Evolutionary conservation across 2,888 invertebrate genomes (phyloP).

Genomic region (Synanthedon vespiformis): DNA sequence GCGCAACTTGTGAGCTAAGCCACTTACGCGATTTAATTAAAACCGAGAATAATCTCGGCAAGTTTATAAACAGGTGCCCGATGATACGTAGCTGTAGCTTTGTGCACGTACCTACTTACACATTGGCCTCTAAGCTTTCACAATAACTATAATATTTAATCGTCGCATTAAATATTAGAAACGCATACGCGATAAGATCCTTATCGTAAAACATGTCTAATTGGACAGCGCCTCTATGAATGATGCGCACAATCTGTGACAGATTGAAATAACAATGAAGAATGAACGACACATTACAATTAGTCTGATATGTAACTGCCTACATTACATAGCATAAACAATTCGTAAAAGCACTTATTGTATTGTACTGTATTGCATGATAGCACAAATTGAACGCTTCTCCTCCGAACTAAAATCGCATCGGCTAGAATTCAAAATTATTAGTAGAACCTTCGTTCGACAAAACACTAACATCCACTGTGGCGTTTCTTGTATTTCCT

Average conservation of each 20-base stretch:
- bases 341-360: too few species aligned
- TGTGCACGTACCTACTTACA: neutral
- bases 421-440: too few species aligned
- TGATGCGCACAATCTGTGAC: neutral
- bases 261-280: neutral
- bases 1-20: conserved; percentile 49
- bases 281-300: neutral
- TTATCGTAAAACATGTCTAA: neutral
- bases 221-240: neutral
- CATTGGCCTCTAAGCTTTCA: neutral
- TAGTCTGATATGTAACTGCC: neutral
- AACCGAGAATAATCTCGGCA: conserved; percentile 37
- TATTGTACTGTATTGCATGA: too few species aligned
- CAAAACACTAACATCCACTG: too few species aligned
- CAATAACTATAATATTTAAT: neutral
- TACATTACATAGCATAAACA: too few species aligned
- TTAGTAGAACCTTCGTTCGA: too few species aligned
- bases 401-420: too few species aligned
- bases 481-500: too few species aligned
- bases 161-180: neutral
- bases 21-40: conserved; percentile 50
- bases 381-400: too few species aligned
- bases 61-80: conserved; percentile 2
- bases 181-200: neutral
- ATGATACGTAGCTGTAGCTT: neutral